Conservation (phyloP, 2,888 invertebrate species). For the Silvanus unidentatus region DNA sequence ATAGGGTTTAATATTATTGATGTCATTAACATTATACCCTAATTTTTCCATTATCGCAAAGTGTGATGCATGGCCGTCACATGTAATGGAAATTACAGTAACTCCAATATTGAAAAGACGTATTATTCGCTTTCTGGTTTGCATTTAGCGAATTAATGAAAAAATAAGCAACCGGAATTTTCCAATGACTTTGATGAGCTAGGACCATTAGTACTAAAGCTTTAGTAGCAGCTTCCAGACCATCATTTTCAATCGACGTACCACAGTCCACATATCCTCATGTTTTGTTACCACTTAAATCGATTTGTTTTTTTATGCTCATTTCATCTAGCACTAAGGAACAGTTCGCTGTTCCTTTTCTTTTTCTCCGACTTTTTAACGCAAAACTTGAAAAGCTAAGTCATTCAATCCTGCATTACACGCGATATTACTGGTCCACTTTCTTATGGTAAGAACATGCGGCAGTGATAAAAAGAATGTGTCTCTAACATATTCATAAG, state of each 20-base stretch:
- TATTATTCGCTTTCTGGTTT: slow-evolving; percentile 14
- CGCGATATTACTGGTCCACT: slow-evolving; percentile 8
- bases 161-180: slow-evolving; percentile 25
- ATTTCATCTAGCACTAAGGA: slow-evolving; percentile 22
- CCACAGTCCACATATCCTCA: slow-evolving; percentile 20
- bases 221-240: slow-evolving; percentile 17
- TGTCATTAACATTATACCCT: slow-evolving; percentile 9
- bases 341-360: slow-evolving; percentile 4
- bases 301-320: slow-evolving; percentile 21
- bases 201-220: slow-evolving; percentile 25
- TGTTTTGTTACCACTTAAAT: slow-evolving; percentile 15
- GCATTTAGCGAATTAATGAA: slow-evolving; percentile 19
- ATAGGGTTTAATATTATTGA: slow-evolving; percentile 5
- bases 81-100: slow-evolving; percentile 16
- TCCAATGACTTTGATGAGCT: slow-evolving; percentile 18
- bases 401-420: slow-evolving; percentile 7
- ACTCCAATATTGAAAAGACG: slow-evolving; percentile 16
- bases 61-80: slow-evolving; percentile 20
- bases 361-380: slow-evolving; percentile 8
- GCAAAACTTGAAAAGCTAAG: slow-evolving; percentile 8
- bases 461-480: slow-evolving; percentile 10
- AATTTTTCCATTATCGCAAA: slow-evolving; percentile 11
- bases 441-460: slow-evolving; percentile 9
- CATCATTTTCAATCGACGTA: slow-evolving; percentile 9
- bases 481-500: slow-evolving; percentile 14